Conservation (phyloP, 1,140 invertebrate species). For the Caerostris extrusa region DNA sequence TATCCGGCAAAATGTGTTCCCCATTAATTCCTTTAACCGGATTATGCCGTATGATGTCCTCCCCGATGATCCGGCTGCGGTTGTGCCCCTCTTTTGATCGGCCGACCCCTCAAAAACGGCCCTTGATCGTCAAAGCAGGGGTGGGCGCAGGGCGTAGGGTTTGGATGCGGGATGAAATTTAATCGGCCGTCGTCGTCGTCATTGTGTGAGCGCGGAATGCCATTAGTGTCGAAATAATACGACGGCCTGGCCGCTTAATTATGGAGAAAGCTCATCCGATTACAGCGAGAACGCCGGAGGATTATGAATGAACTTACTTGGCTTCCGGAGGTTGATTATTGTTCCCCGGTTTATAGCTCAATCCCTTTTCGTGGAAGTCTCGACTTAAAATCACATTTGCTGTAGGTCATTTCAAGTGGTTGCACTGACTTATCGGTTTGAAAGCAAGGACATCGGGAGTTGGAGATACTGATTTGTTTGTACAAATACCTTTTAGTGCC, state of each 20-base stretch:
- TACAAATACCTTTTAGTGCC: too few relatives aligned
- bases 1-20: background rate
- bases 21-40: slow-evolving; percentile 28
- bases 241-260: slow-evolving; percentile 41
- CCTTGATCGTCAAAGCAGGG: slow-evolving; percentile 38
- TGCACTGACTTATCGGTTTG: background rate
- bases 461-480: too few relatives aligned
- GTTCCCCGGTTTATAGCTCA: background rate
- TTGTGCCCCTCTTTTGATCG: slow-evolving; percentile 1
- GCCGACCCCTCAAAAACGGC: background rate
- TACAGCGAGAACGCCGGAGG: slow-evolving; percentile 3
- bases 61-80: background rate
- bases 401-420: background rate
- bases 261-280: slow-evolving; percentile 49
- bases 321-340: slow-evolving; percentile 31
- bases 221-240: slow-evolving; percentile 54
- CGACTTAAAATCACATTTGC: slow-evolving; percentile 12
- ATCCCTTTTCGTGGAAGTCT: background rate
- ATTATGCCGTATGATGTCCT: slow-evolving; percentile 12
- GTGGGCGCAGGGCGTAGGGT: background rate
- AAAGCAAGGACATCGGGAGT: too few relatives aligned
- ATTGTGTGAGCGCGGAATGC: slow-evolving; percentile 41
- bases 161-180: slow-evolving; percentile 33
- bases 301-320: slow-evolving; percentile 39
- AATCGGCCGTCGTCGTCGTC: slow-evolving; percentile 39